These are phyloP conservation scores for Vannuccia rotundouncinata DNA, from an alignment of 2,888 invertebrate genomes.

Conservation along the genomic window DNA sequence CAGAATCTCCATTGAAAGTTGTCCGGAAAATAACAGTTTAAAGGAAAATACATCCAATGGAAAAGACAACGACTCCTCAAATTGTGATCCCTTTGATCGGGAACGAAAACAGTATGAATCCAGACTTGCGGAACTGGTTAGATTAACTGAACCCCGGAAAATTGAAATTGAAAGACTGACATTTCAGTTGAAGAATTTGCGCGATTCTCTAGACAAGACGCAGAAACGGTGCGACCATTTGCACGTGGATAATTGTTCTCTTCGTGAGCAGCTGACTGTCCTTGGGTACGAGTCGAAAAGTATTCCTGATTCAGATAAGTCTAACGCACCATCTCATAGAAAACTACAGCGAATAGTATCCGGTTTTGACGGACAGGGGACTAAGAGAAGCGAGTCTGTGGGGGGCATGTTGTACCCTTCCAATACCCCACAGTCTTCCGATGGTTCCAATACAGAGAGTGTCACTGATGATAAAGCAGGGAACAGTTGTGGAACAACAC, in stretches of 20 bases:
- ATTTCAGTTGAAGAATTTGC: slow-evolving; percentile 29
- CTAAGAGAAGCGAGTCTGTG: not conserved
- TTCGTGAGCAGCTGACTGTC: not conserved
- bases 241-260: not conserved
- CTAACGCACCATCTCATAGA: not conserved
- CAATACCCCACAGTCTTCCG: not conserved
- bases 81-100: slow-evolving; percentile 10
- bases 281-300: not conserved
- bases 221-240: not conserved
- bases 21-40: not conserved
- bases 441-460: not conserved
- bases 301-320: not conserved
- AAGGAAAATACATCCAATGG: not conserved
- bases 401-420: not conserved
- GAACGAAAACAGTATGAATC: slow-evolving; percentile 36
- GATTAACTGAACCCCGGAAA: slow-evolving; percentile 27
- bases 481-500: not conserved
- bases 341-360: not conserved
- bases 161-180: slow-evolving; percentile 37
- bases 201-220: slow-evolving; percentile 7
- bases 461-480: not conserved
- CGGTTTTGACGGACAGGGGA: not conserved
- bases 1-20: not conserved
- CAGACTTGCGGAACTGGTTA: slow-evolving; percentile 34
- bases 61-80: not conserved